phyloP scores from a whole-genome alignment of 23 tunicate species.

The Pegea sp. region DNA sequence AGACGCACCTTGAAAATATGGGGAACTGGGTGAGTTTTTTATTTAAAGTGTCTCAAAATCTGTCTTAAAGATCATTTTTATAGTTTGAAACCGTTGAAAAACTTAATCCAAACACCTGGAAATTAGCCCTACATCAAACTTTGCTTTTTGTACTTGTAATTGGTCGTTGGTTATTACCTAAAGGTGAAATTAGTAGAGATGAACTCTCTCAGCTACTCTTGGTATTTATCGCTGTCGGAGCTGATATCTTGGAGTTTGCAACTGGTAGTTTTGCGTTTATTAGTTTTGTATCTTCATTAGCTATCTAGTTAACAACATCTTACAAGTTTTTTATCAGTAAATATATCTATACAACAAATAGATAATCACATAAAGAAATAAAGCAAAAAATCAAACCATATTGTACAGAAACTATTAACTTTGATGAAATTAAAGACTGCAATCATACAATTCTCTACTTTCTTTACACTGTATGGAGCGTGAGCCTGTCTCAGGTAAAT shows the following conservation, averaged over 20 bases:
- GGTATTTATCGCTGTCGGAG: conserved; percentile 97
- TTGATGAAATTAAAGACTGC: conserved; percentile 31
- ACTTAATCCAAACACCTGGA: conserved; percentile 47
- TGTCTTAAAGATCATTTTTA: no score
- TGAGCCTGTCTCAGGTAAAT: conserved; percentile 69
- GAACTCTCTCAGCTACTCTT: conserved; percentile 86
- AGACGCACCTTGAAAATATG: no score
- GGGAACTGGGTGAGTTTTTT: no score
- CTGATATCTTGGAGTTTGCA: conserved; percentile 96
- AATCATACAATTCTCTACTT: conserved; percentile 29
- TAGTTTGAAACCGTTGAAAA: no score
- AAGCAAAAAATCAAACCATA: background rate
- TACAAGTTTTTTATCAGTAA: background rate
- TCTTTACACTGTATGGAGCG: conserved; percentile 81
- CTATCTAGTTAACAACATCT: conserved; percentile 1
- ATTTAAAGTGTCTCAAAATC: no score
- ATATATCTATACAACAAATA: background rate
- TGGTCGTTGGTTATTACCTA: conserved; percentile 91
- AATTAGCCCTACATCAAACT: conserved; percentile 76
- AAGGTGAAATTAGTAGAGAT: conserved; percentile 81
- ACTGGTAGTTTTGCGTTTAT: conserved; percentile 24
- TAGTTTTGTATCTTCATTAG: background rate
- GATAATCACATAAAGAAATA: background rate
- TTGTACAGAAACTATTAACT: conserved; percentile 58
- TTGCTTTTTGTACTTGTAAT: conserved; percentile 82